These are phyloP conservation scores for Listrodromus nycthemerus DNA, from an alignment of 2,888 invertebrate genomes.

Conservation along the genomic window DNA sequence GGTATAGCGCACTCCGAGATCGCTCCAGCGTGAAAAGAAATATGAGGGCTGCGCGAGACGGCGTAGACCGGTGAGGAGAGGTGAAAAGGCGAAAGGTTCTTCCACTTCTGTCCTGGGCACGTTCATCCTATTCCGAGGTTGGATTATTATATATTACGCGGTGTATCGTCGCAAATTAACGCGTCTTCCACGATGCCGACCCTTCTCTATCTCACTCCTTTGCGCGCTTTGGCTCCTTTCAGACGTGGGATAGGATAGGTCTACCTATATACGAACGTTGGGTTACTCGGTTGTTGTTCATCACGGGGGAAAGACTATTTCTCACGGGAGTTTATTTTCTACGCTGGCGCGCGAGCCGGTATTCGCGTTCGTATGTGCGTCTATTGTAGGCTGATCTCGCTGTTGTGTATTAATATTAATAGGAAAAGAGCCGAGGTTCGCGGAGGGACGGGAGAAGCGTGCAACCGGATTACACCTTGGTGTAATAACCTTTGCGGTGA, in stretches of 20 bases:
- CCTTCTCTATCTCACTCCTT: conserved; percentile 37
- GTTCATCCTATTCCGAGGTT: conserved; percentile 14
- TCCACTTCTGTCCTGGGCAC: conserved; percentile 22
- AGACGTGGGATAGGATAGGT: conserved; percentile 37
- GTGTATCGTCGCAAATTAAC: conserved; percentile 62
- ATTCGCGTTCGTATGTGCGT: not conserved
- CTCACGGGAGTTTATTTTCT: conserved; percentile 67
- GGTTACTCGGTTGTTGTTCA: conserved; percentile 58
- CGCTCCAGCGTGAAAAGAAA: conserved; percentile 25
- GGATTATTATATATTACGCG: conserved; percentile 34
- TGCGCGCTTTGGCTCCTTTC: conserved; percentile 37
- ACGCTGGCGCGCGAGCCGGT: conserved; percentile 24
- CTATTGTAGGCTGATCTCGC: conserved; percentile 8
- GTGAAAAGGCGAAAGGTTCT: conserved; percentile 29
- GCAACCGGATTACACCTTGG: conserved; percentile 65
- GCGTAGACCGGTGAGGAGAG: not conserved
- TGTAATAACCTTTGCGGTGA: conserved; percentile 55
- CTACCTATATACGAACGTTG: conserved; percentile 41
- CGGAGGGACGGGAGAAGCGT: conserved; percentile 51
- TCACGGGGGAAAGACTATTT: conserved; percentile 47
- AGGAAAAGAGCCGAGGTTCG: conserved; percentile 58
- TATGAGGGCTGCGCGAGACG: conserved; percentile 9
- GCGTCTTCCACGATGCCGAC: conserved; percentile 53
- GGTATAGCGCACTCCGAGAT: conserved; percentile 18
- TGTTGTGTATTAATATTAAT: conserved; percentile 67